phyloP scores from a whole-genome alignment of 2,888 invertebrate genomes.

The Apoda limacodes region DNA sequence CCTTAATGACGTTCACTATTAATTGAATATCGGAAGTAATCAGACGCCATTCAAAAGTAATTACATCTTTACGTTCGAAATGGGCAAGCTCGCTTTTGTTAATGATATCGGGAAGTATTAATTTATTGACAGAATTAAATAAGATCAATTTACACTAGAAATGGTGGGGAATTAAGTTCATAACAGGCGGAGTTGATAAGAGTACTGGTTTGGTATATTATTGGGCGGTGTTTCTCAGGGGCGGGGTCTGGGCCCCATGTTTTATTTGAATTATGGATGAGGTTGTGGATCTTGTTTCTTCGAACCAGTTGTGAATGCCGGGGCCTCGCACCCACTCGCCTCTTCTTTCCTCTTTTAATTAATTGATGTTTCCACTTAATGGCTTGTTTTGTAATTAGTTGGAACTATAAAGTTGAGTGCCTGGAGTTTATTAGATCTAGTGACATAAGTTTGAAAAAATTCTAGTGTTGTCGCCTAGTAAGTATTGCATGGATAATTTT shows the following conservation, averaged over 20 bases:
- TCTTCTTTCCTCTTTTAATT: conserved; percentile 63
- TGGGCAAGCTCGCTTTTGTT: conserved; percentile 31
- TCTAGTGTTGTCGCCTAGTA: too few relatives aligned
- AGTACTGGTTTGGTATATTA: conserved; percentile 46
- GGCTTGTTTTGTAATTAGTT: conserved; percentile 58
- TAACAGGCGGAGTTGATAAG: conserved; percentile 56
- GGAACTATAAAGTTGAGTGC: conserved; percentile 53
- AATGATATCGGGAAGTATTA: conserved; percentile 52
- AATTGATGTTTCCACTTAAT: conserved; percentile 67
- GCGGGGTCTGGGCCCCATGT: conserved; percentile 65
- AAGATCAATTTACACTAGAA: conserved; percentile 53
- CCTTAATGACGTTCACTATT: conserved; percentile 52
- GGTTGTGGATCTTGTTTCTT: conserved; percentile 46
- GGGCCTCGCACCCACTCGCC: conserved; percentile 61
- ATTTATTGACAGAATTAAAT: conserved; percentile 54
- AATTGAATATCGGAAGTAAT: conserved; percentile 56
- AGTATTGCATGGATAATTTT: too few relatives aligned
- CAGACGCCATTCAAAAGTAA: conserved; percentile 46
- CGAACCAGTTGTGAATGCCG: conserved; percentile 61
- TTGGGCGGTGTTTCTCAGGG: conserved; percentile 61
- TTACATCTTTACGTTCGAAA: conserved; percentile 38
- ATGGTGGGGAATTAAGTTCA: conserved; percentile 53
- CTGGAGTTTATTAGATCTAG: conserved; percentile 43
- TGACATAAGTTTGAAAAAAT: too few relatives aligned
- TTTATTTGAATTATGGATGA: conserved; percentile 69